These are phyloP conservation scores for Gymnoscopelus braueri DNA, from an alignment of 2,797 vertebrate genomes.

Conservation along the genomic window DNA sequence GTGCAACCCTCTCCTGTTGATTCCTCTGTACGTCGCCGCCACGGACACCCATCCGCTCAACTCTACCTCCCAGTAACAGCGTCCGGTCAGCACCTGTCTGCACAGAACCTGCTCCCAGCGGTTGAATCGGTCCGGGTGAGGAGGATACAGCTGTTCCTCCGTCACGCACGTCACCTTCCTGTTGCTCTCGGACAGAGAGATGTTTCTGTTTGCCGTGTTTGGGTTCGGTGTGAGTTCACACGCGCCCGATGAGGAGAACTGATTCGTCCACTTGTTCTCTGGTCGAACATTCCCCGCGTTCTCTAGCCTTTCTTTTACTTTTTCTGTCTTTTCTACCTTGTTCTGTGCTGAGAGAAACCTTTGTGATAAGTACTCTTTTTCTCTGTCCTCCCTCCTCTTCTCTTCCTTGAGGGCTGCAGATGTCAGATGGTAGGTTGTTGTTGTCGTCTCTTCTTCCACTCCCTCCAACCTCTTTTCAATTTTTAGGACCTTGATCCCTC, in stretches of 20 bases:
- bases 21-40: constrained; percentile 3
- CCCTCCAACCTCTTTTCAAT: too few relatives aligned
- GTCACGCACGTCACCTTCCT: neutral
- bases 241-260: neutral
- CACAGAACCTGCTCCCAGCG: constrained; percentile 1
- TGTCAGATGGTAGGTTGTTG: too few relatives aligned
- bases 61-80: constrained; percentile 14
- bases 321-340: too few relatives aligned
- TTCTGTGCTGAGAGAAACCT: too few relatives aligned
- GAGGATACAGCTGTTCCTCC: neutral
- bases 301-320: too few relatives aligned
- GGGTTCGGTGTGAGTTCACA: constrained; percentile 10
- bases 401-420: too few relatives aligned
- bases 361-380: too few relatives aligned
- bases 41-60: neutral
- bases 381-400: too few relatives aligned
- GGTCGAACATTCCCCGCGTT: too few relatives aligned
- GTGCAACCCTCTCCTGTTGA: neutral
- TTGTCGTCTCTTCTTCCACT: too few relatives aligned
- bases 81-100: constrained; percentile 9
- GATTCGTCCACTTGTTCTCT: too few relatives aligned
- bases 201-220: constrained; percentile 1
- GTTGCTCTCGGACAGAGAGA: constrained; percentile 6
- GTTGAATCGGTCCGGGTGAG: constrained; percentile 12
- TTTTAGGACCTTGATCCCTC: too few relatives aligned